Evolutionary conservation across 2,797 vertebrate genomes (phyloP).

Genomic region (Bucorvus abyssinicus): DNA sequence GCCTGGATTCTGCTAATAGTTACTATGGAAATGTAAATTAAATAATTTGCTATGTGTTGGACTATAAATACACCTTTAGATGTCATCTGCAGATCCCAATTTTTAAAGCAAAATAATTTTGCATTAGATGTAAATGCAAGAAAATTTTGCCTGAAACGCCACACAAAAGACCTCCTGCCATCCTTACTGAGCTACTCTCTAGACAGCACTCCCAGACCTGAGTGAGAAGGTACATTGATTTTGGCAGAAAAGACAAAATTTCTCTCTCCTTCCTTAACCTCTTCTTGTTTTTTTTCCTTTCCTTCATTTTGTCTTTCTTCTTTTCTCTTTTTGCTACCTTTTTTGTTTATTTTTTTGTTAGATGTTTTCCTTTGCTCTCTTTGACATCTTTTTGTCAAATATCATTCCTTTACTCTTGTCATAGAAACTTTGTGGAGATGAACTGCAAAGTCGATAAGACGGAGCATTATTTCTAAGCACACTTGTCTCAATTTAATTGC

Average conservation of each 20-base stretch:
- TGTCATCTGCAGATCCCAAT: background rate
- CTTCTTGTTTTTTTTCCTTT: background rate
- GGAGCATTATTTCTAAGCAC: background rate
- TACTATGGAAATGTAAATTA: conserved; percentile 53
- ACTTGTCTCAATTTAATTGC: background rate
- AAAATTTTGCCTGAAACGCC: background rate
- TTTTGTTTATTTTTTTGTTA: background rate
- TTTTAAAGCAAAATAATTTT: background rate
- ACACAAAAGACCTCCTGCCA: background rate
- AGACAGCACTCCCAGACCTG: background rate
- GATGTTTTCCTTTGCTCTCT: background rate
- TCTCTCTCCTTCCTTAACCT: background rate
- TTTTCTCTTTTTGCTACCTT: background rate
- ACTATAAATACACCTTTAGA: conserved; percentile 39
- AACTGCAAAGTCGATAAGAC: background rate
- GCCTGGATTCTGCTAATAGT: background rate
- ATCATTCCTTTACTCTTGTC: background rate
- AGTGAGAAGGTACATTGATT: background rate
- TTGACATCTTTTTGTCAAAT: background rate
- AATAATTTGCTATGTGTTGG: conserved; percentile 8
- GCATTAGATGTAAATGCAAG: background rate
- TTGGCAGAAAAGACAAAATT: background rate
- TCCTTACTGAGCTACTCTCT: background rate
- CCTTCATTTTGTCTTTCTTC: background rate
- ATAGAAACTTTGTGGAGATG: background rate